Percentiles rank a stretch among this genome's conserved stretches.
Conservation (phyloP, 1,140 invertebrate genomes). For the Drosophila micromelanica region DNA sequence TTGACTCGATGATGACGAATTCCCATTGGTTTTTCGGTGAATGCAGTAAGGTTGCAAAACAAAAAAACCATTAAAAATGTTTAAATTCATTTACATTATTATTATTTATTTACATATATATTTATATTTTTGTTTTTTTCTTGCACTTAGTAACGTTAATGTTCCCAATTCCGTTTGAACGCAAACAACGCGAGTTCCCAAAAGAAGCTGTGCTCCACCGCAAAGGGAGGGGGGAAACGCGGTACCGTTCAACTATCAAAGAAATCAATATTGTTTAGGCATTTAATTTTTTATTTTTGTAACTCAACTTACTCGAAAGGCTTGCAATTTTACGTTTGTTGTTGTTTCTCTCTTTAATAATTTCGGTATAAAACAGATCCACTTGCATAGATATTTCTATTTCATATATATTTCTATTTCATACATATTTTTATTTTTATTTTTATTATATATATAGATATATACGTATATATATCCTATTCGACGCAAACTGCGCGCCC, state of each 20-base stretch:
- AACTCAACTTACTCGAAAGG: background rate
- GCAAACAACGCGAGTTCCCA: background rate
- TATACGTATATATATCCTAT: background rate
- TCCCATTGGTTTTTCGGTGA: no score
- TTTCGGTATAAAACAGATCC: background rate
- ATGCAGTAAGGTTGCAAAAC: no score
- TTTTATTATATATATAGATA: no score
- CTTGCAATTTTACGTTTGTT: no score
- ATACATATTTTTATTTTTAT: no score
- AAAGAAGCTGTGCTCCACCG: background rate
- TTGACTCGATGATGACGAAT: no score
- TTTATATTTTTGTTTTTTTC: no score
- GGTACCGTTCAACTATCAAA: slow-evolving; percentile 4
- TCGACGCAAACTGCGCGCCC: slow-evolving; percentile 7
- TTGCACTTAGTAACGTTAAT: slow-evolving; percentile 6
- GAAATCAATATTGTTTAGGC: background rate
- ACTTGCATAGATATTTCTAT: background rate
- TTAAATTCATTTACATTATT: no score
- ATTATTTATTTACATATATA: no score
- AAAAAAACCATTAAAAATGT: no score
- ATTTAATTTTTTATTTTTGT: no score
- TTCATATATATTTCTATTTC: no score
- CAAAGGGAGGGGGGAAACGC: background rate
- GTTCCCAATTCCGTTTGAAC: background rate
- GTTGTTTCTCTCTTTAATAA: background rate